Percentiles rank a stretch among this genome's conserved stretches.
Evolutionary conservation across 2,797 vertebrate genomes (phyloP).

Genomic region (Enteromius thamalakanensis): DNA sequence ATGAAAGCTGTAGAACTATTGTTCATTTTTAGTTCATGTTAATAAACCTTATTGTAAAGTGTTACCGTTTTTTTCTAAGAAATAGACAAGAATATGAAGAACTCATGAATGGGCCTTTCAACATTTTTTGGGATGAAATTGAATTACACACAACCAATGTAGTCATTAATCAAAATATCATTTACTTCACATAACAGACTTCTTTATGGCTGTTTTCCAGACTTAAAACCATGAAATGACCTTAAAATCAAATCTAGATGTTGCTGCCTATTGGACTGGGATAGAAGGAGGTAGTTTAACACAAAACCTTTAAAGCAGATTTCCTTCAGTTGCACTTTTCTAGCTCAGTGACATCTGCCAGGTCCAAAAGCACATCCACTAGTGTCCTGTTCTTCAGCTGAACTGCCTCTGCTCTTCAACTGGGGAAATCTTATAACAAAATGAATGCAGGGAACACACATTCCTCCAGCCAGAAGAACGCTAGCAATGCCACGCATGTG

Average conservation of each 20-base stretch:
- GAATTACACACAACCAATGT: too few relatives aligned
- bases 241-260: background rate
- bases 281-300: background rate
- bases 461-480: conserved; percentile 36
- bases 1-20: too few relatives aligned
- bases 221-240: background rate
- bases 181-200: too few relatives aligned
- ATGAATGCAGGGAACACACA: conserved; percentile 36
- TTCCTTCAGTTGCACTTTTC: background rate
- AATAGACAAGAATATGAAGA: too few relatives aligned
- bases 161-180: too few relatives aligned
- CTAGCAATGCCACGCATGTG: conserved; percentile 38
- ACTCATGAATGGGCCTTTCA: too few relatives aligned
- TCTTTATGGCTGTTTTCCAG: too few relatives aligned
- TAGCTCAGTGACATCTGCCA: conserved; percentile 17
- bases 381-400: conserved; percentile 48
- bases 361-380: conserved; percentile 20
- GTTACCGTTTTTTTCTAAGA: too few relatives aligned
- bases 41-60: too few relatives aligned
- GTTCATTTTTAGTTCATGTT: too few relatives aligned
- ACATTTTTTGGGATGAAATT: too few relatives aligned
- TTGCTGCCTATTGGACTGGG: background rate
- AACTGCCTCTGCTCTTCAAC: conserved; percentile 49
- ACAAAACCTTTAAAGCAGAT: conserved; percentile 3
- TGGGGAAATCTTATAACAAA: conserved; percentile 51